phyloP scores from a whole-genome alignment of 2,888 invertebrate species.

The Pseudolycoriella hygida region DNA sequence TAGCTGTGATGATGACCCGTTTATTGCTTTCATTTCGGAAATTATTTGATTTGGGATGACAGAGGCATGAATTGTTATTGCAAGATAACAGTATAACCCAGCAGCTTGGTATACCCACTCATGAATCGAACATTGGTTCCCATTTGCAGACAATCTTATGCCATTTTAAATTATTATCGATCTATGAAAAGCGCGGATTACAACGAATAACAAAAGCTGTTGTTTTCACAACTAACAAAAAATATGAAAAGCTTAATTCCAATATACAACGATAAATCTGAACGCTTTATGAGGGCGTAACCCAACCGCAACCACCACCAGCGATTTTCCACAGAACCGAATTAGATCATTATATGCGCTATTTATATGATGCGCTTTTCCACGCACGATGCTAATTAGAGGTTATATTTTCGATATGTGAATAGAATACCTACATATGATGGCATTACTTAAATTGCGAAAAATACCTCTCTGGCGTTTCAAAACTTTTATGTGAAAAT shows the following conservation, averaged over 20 bases:
- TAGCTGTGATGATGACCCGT: no score
- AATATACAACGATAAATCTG: not conserved
- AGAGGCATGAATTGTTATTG: no score
- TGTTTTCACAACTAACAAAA: not conserved
- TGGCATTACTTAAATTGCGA: not conserved
- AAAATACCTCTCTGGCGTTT: not conserved
- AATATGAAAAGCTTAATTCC: not conserved
- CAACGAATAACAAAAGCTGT: no score
- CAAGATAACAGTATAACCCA: no score
- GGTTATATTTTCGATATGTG: not conserved
- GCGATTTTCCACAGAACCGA: slow-evolving; percentile 2
- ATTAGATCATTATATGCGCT: slow-evolving; percentile 2
- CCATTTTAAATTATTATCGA: no score
- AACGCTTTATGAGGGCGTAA: slow-evolving; percentile 2
- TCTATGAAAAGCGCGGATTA: no score
- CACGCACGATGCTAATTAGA: slow-evolving; percentile 1
- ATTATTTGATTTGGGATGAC: no score
- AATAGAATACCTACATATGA: no score
- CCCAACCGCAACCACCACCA: slow-evolving; percentile 3
- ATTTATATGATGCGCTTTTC: slow-evolving; percentile 2
- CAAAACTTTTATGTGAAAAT: not conserved
- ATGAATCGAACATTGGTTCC: no score
- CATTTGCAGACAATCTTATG: no score
- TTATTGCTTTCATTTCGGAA: no score
- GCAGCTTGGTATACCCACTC: no score